Percentiles rank a stretch among this genome's conserved stretches.
Evolutionary conservation across 2,797 vertebrate genomes (phyloP).

Genomic region (Oceanodroma leucorhoa): DNA sequence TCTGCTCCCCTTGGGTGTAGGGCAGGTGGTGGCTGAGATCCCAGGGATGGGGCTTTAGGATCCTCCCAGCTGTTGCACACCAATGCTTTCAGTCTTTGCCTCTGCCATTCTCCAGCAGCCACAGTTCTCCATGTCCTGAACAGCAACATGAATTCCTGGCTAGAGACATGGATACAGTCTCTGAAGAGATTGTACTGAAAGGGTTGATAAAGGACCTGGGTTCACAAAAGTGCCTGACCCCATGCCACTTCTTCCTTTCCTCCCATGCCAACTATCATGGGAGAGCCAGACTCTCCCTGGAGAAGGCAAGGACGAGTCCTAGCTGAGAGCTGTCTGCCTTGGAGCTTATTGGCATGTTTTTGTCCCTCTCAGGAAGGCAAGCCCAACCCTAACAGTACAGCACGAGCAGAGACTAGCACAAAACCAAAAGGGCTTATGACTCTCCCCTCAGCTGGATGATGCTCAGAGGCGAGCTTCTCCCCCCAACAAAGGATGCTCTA

Average conservation of each 20-base stretch:
- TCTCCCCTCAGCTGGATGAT: background rate
- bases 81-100: background rate
- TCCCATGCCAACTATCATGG: rapidly evolving
- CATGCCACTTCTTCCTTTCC: background rate
- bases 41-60: background rate
- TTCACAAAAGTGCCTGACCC: background rate
- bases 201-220: background rate
- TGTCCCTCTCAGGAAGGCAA: background rate
- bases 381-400: background rate
- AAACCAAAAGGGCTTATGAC: background rate
- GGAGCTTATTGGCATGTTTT: background rate
- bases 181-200: background rate
- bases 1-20: background rate
- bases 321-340: background rate
- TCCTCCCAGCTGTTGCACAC: background rate
- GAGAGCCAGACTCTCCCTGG: background rate
- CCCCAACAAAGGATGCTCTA: background rate
- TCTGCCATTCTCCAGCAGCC: background rate
- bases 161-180: rapidly evolving
- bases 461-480: background rate
- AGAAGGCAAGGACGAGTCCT: rapidly evolving
- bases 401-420: background rate
- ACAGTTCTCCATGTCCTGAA: background rate
- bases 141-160: rapidly evolving
- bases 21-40: background rate